Conservation (phyloP, 2,888 invertebrate genomes). For the Drosophila hamatofila region DNA sequence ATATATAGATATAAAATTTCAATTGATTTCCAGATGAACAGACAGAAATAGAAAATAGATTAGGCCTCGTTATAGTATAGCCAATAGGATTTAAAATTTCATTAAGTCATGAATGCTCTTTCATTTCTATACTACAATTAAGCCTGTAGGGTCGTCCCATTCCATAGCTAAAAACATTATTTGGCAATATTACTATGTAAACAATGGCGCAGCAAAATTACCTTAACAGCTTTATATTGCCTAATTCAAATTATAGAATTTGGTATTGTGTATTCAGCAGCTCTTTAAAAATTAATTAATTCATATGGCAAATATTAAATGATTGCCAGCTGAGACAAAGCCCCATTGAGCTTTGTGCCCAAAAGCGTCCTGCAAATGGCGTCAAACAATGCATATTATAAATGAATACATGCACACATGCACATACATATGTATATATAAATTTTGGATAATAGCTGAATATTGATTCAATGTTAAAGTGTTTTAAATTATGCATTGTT, state of each 20-base stretch:
- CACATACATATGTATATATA: neutral
- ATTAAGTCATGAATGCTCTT: neutral
- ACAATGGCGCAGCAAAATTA: neutral
- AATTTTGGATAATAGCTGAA: conserved; percentile 11
- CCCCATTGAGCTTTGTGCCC: conserved; percentile 12
- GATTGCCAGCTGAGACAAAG: conserved; percentile 25
- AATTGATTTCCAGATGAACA: too few relatives aligned
- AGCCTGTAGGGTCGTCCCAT: neutral
- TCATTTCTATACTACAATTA: neutral
- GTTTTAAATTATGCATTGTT: conserved; percentile 6
- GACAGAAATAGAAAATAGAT: too few relatives aligned
- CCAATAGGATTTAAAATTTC: neutral
- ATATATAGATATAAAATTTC: too few relatives aligned
- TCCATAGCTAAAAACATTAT: too few relatives aligned
- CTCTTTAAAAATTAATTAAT: conserved; percentile 38
- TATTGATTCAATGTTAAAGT: conserved; percentile 13
- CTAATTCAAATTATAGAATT: neutral
- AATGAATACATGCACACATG: conserved; percentile 2
- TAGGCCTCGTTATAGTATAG: too few relatives aligned
- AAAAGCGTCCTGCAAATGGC: conserved; percentile 11
- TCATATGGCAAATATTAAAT: conserved; percentile 27
- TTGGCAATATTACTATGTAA: neutral
- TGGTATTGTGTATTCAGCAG: conserved; percentile 3
- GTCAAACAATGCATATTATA: conserved; percentile 25
- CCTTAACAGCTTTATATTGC: neutral